These are phyloP conservation scores for Drosophila picticornis DNA, from an alignment of 2,888 invertebrate species.

Conservation along the genomic window DNA sequence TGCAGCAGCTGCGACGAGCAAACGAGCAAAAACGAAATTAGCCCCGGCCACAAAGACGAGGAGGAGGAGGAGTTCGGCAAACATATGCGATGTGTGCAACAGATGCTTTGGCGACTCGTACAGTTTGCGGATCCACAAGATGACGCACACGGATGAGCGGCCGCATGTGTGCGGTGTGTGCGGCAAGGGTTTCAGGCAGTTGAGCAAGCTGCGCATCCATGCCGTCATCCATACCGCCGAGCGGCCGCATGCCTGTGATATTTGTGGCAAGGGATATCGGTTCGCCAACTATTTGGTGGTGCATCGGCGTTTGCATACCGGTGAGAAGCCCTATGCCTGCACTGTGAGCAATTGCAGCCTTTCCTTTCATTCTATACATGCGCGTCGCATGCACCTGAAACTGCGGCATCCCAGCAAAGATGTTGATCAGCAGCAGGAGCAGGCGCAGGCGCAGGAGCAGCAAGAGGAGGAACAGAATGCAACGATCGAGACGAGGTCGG, in stretches of 20 bases:
- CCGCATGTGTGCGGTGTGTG: slow-evolving; percentile 76
- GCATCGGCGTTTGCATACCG: slow-evolving; percentile 80
- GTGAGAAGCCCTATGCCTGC: slow-evolving; percentile 80
- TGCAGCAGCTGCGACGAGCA: neutral
- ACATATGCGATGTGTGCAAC: slow-evolving; percentile 68
- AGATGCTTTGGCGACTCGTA: slow-evolving; percentile 74
- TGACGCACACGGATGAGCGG: slow-evolving; percentile 81
- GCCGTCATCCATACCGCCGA: slow-evolving; percentile 76
- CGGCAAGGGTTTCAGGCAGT: slow-evolving; percentile 80
- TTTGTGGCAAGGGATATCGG: slow-evolving; percentile 79
- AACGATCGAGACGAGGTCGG: neutral
- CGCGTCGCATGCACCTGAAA: slow-evolving; percentile 61
- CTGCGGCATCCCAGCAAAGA: slow-evolving; percentile 39
- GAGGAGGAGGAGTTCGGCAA: neutral
- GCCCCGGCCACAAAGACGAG: slow-evolving; percentile 11
- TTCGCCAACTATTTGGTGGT: slow-evolving; percentile 80
- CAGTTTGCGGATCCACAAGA: slow-evolving; percentile 80
- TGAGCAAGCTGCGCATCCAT: slow-evolving; percentile 80
- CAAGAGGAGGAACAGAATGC: neutral
- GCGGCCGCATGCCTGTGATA: slow-evolving; percentile 74
- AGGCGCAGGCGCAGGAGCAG: too few species aligned
- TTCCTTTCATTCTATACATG: slow-evolving; percentile 69
- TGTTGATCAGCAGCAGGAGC: neutral
- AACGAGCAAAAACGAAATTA: neutral
- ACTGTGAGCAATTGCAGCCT: slow-evolving; percentile 37